Percentiles rank a stretch among this genome's conserved stretches.
These are phyloP conservation scores for Furnarius figulus DNA, from an alignment of 2,113 vertebrate species.

Conservation along the genomic window DNA sequence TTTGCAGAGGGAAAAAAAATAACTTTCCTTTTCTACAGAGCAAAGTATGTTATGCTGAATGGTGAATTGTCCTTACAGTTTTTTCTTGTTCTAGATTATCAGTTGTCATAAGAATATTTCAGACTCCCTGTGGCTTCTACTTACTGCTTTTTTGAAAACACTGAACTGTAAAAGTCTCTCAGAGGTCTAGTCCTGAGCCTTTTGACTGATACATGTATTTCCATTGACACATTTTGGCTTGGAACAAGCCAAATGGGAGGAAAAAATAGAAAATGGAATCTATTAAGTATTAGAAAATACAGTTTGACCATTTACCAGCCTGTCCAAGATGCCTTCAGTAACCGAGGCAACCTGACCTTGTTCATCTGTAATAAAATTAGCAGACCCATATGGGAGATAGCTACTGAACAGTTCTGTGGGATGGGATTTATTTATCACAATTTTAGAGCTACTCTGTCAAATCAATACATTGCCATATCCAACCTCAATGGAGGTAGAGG, in stretches of 20 bases:
- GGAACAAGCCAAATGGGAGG: not conserved
- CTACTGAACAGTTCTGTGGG: not conserved
- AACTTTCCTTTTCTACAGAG: conserved; percentile 74
- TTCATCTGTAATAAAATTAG: conserved; percentile 38
- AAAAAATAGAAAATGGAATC: not conserved
- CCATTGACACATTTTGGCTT: not conserved
- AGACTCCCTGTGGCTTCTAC: not conserved
- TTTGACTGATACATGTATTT: not conserved
- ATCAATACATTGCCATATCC: not conserved
- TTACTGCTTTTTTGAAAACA: conserved; percentile 18
- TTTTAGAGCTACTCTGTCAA: not conserved
- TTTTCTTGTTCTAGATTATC: conserved; percentile 64
- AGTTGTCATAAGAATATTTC: conserved; percentile 62
- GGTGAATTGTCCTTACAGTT: conserved; percentile 56
- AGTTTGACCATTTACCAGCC: not conserved
- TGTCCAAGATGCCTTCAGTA: not conserved
- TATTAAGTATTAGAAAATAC: not conserved
- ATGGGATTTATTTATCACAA: conserved; percentile 20
- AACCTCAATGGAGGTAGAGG: not conserved
- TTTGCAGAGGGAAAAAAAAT: conserved; percentile 74
- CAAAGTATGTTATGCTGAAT: conserved; percentile 62
- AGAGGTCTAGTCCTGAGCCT: not conserved
- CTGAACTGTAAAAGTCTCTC: not conserved
- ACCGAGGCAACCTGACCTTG: not conserved
- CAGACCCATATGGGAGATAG: not conserved